Evolutionary conservation across 2,797 vertebrate species (phyloP).

Genomic region (Sebastes kiyomatsui): DNA sequence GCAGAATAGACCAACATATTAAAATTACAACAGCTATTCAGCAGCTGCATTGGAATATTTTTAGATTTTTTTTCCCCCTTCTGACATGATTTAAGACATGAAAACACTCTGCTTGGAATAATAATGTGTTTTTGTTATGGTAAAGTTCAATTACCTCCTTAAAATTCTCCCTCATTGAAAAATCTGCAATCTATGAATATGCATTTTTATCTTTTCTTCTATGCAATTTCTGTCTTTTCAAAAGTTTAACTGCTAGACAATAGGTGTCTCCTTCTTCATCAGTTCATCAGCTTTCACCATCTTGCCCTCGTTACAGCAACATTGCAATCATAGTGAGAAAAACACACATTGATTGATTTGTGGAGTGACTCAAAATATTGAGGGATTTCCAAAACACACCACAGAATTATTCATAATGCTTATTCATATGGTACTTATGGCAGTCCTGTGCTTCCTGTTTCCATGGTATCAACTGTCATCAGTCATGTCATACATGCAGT

Average conservation of each 20-base stretch:
- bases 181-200: not conserved
- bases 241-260: not conserved
- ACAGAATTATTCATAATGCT: not conserved
- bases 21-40: not conserved
- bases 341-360: not conserved
- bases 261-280: not conserved
- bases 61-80: not conserved
- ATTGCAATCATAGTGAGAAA: not conserved
- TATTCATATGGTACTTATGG: not conserved
- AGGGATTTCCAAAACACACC: not conserved
- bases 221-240: not conserved
- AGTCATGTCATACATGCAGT: not conserved
- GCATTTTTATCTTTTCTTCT: not conserved
- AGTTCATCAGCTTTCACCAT: not conserved
- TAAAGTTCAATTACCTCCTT: no score
- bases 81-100: not conserved
- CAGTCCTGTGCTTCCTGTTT: not conserved
- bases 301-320: not conserved
- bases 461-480: not conserved
- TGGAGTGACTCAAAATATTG: not conserved
- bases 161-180: not conserved
- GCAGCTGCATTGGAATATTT: not conserved
- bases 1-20: not conserved
- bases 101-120: no score
- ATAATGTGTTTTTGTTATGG: no score